Evolutionary conservation across 2,113 vertebrate genomes (phyloP).

Genomic region (Pristiophorus japonicus): DNA sequence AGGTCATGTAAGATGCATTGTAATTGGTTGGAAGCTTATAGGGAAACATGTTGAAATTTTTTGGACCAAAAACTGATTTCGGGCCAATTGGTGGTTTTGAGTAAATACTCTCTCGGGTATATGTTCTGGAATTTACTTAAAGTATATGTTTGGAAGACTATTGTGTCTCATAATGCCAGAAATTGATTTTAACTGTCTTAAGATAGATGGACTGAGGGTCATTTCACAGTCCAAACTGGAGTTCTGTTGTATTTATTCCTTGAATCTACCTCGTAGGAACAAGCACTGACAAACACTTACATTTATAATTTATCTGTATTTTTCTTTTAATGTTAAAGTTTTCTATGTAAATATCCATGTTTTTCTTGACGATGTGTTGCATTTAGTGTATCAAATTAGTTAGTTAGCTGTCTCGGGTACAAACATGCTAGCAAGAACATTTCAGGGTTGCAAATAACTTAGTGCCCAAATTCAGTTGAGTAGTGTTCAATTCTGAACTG

Average conservation of each 20-base stretch:
- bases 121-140: background rate
- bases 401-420: background rate
- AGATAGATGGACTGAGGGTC: background rate
- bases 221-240: background rate
- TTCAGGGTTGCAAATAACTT: background rate
- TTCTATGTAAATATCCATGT: background rate
- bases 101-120: background rate
- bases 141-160: background rate
- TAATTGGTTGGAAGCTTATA: background rate
- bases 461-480: background rate
- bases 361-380: background rate
- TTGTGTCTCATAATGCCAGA: background rate
- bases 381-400: background rate
- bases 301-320: background rate
- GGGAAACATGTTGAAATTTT: background rate
- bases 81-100: background rate
- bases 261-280: background rate
- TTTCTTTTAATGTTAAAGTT: constrained; percentile 6
- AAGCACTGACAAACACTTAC: background rate
- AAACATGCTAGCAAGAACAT: background rate
- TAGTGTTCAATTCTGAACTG: background rate
- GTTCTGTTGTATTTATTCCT: background rate
- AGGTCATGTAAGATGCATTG: no score
- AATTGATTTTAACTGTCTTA: background rate
- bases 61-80: background rate